Base-by-base conservation (phyloP, 2,888 invertebrate species). In the Onchidella celtica region DNA sequence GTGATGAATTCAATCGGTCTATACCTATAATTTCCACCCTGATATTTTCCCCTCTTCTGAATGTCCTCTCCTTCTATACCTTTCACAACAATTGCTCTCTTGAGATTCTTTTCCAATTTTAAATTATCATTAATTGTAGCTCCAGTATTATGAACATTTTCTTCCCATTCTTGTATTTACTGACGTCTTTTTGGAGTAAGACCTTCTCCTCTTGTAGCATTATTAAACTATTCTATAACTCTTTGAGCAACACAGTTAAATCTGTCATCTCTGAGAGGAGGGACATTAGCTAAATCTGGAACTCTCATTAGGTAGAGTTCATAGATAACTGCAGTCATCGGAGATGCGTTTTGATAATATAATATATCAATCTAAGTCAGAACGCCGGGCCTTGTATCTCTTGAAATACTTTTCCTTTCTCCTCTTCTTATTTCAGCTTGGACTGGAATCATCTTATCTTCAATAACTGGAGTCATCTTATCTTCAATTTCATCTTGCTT, bases 111-210 rank as follows among this genome's bases (percentile, higher is more conserved):
- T 32, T 72, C 72, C 4, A 72, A 29, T 17, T 21, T 32, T 2
- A 55, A 47, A n/a, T 55, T 55, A 72, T 72, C 29, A 2, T 1
- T n/a, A n/a, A 55, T 29, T 32, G 72, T 3, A 21, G 59, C 73
- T 2, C 59, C 38, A 0, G 59, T 3, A 36, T 29, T 21, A 24
- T 27, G 59, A 11, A 59, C 38, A 0, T 38, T 6, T 38, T 21
- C 59, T 38, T 74, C 27, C 74, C 61, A 59, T 34, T 61, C 61
- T 27, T 74, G 59, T 74, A 61, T 38, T 38, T 61, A 61, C 36
- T n/a, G n/a, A n/a, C n/a, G n/a, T n/a, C n/a, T n/a, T n/a, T n/a
- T n/a, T n/a, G n/a, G n/a, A n/a, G n/a, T n/a, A n/a, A n/a, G n/a
- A n/a, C n/a, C n/a, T n/a, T n/a, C n/a, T n/a, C n/a, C n/a, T n/a